Base-by-base conservation (phyloP, 2,797 vertebrate genomes). In the Lophotriccus pileatus region DNA sequence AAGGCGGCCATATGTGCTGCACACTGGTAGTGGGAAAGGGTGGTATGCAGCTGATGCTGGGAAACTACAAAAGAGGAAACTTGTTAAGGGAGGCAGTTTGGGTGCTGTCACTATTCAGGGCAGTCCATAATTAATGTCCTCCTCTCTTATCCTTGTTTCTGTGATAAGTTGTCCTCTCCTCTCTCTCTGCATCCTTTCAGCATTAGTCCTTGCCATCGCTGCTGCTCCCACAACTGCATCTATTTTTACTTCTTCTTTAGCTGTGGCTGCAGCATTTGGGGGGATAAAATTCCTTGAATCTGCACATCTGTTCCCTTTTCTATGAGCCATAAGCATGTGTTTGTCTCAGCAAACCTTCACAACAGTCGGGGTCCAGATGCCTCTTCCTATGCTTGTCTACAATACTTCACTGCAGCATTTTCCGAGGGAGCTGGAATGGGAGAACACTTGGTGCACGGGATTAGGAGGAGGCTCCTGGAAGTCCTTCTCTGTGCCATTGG, bases 1-100 rank as follows among this genome's bases (percentile, higher is more conserved):
- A 87, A 96, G 79, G 78, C 53, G 87, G 81, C 93, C 87, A 93
- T 94, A 93, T 95, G 95, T 89, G 92, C 94, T 82, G 93, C 82
- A 58, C 80, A 79, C 87, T 80, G 84, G 86, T 64, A 86, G 94
- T 85, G 90, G 75, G 72, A 73, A 89, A 90, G 80, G 78, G 52
- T 86, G 90, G 58, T 59, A 78, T 53, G 86, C 53, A 79, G 89
- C 81, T 94, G 75, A 86, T 80, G 63, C 62, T 91, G 68, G 67
- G 58, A 86, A 90, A 67, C 81, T 85, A 73, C 41, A 83, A 77
- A 88, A 78, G 43, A 73, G 53, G 44, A 80, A 79, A 94, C 87
- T 85, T 90, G 75, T 74, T 93, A 92, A 55, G 52, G 89, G 67
- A 81, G 74, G 63, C 73, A 50, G 92, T 92, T 88, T 87, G 60